Evolutionary conservation across 2,113 vertebrate genomes (phyloP).

Genomic region (Podarcis raffonei): DNA sequence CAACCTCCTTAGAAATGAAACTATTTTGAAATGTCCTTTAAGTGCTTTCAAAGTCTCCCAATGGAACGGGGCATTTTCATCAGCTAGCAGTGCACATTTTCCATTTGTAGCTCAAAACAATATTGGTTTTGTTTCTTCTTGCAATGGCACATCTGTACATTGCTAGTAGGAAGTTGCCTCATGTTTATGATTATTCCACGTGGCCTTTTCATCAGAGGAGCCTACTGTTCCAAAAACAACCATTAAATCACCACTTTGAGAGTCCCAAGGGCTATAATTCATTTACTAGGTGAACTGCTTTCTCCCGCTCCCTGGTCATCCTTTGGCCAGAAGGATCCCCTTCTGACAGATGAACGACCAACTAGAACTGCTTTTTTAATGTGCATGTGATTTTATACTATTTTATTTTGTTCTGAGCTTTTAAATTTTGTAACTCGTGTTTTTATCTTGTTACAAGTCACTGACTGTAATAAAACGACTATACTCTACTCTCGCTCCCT

Average conservation of each 20-base stretch:
- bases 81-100: neutral
- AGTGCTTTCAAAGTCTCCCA: neutral
- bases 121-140: constrained; percentile 26
- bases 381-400: too few species aligned
- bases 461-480: too few species aligned
- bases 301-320: too few species aligned
- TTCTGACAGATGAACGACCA: too few species aligned
- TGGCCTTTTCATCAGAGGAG: constrained; percentile 30
- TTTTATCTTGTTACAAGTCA: too few species aligned
- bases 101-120: constrained; percentile 18
- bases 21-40: neutral
- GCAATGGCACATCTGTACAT: constrained; percentile 20
- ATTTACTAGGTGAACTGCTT: constrained; percentile 42
- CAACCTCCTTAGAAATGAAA: neutral
- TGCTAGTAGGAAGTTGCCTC: constrained; percentile 37
- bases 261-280: constrained; percentile 43
- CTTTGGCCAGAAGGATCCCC: too few species aligned
- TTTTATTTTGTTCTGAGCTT: too few species aligned
- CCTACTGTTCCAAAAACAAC: constrained; percentile 39
- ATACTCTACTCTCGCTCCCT: neutral
- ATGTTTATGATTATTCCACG: constrained; percentile 21
- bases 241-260: constrained; percentile 32
- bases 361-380: too few species aligned
- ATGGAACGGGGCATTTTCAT: neutral
- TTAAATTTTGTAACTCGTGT: too few species aligned